phyloP scores from a whole-genome alignment of 2,797 vertebrate genomes.

The Dicrostonyx torquatus region DNA sequence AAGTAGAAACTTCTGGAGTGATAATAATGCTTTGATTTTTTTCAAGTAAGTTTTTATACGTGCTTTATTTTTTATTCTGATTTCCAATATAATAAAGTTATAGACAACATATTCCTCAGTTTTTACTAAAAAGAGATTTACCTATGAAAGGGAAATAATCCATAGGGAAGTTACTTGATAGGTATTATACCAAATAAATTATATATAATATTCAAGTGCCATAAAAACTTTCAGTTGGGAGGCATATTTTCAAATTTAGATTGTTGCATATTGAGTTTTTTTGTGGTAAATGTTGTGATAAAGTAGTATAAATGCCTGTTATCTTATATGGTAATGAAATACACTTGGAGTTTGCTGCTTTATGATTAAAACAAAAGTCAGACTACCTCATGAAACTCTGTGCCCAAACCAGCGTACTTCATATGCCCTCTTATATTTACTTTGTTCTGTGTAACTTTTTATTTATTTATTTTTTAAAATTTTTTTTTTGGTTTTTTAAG shows the following conservation, averaged over 20 bases:
- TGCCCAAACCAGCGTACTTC: background rate
- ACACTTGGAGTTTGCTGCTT: background rate
- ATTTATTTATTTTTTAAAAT: background rate
- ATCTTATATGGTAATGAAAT: conserved; percentile 17
- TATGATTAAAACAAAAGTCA: background rate
- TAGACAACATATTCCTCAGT: conserved; percentile 20
- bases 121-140: conserved; percentile 39
- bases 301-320: background rate
- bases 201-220: background rate
- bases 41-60: conserved; percentile 8
- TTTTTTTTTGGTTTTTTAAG: background rate
- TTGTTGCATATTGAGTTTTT: conserved; percentile 39
- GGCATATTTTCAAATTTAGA: conserved; percentile 10
- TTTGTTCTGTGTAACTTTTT: background rate
- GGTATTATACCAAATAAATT: background rate
- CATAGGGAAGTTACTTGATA: background rate
- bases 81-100: background rate
- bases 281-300: conserved; percentile 4
- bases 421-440: background rate
- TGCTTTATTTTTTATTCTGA: conserved; percentile 52
- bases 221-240: background rate
- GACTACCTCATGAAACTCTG: background rate
- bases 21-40: conserved; percentile 47
- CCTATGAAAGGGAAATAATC: background rate
- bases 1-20: conserved; percentile 50